A percentile compares a stretch with the other conserved stretches of the same genome.
Evolutionary conservation across 53 echinoderm and acorn worm species (phyloP).

Genomic region (Luidia sarsii): DNA sequence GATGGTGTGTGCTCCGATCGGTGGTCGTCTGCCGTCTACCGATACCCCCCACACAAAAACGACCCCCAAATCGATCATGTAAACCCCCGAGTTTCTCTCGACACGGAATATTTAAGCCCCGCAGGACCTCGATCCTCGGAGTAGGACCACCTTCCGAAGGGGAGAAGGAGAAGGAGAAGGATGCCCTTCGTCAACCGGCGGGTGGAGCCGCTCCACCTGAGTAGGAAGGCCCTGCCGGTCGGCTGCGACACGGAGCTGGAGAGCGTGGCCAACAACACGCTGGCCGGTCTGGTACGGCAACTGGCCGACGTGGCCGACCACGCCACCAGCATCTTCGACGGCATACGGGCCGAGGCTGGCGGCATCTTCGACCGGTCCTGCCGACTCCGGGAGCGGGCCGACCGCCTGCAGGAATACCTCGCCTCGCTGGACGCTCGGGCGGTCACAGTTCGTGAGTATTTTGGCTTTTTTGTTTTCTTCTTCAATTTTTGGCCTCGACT

Average conservation of each 20-base stretch:
- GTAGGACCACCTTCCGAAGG: no score
- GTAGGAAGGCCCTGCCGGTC: conserved; percentile 79
- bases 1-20: no score
- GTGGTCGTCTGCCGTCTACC: no score
- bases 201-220: conserved; percentile 82
- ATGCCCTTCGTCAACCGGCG: conserved; percentile 97
- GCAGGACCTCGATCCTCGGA: not conserved
- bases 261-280: conserved; percentile 85
- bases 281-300: conserved; percentile 89
- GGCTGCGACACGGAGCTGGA: conserved; percentile 86
- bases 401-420: conserved; percentile 70
- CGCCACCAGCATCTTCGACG: conserved; percentile 89
- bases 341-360: conserved; percentile 73
- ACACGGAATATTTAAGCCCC: conserved; percentile 28
- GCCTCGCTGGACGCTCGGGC: conserved; percentile 87
- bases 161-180: no score
- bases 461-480: no score
- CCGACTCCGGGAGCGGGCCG: conserved; percentile 53
- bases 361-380: conserved; percentile 73
- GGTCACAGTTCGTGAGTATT: conserved; percentile 98
- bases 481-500: not conserved
- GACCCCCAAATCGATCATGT: conserved; percentile 22
- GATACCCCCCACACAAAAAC: no score
- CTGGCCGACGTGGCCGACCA: conserved; percentile 84
- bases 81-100: conserved; percentile 15